Evolutionary conservation across 2,888 invertebrate species (phyloP).

Genomic region (Calephelis perditalis): DNA sequence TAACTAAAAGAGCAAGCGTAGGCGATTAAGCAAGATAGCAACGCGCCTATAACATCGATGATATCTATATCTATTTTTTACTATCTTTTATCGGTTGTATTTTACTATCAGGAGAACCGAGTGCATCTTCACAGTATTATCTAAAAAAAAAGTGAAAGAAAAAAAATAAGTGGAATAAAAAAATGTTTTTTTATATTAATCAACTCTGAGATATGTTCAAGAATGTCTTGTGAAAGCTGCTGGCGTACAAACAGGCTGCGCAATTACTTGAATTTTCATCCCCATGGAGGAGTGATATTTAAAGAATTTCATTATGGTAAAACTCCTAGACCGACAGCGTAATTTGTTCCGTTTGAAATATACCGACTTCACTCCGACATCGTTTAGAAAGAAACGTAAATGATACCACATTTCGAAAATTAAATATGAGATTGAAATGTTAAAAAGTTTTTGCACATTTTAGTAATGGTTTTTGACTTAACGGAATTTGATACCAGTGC

Average conservation of each 20-base stretch:
- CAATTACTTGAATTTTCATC: conserved; percentile 67
- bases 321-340: conserved; percentile 54
- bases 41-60: no score
- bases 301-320: conserved; percentile 72
- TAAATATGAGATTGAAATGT: neutral
- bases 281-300: conserved; percentile 47
- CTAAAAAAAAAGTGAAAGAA: no score
- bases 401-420: conserved; percentile 5
- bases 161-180: no score
- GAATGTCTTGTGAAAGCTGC: conserved; percentile 1
- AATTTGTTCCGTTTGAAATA: conserved; percentile 61
- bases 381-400: conserved; percentile 22
- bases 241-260: conserved; percentile 36
- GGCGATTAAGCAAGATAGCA: no score
- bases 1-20: no score
- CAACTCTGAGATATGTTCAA: neutral
- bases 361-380: conserved; percentile 48
- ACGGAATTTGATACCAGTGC: no score
- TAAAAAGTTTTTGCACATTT: no score
- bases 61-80: no score
- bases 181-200: neutral
- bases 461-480: no score
- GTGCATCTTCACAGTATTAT: no score
- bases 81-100: no score
- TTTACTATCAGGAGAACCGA: no score